Conservation (phyloP, 1,140 invertebrate species). For the Calephelis nemesis region DNA sequence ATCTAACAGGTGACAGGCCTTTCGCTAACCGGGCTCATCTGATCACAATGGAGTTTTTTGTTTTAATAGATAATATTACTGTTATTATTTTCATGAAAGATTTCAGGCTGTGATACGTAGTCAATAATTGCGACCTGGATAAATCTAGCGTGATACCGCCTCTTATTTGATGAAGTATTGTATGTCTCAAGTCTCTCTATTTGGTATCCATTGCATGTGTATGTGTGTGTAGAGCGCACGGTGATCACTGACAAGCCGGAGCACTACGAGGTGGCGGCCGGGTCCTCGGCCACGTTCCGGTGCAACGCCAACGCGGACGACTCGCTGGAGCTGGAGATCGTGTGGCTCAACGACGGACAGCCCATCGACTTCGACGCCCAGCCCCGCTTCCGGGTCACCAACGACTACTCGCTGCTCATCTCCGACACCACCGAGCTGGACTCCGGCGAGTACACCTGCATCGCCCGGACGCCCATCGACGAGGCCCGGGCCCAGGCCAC, state of each 20-base stretch:
- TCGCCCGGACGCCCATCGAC: constrained; percentile 95
- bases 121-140: no score
- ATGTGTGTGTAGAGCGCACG: constrained; percentile 83
- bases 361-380: constrained; percentile 93
- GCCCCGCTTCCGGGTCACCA: constrained; percentile 89
- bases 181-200: no score
- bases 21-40: no score
- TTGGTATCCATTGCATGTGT: not conserved
- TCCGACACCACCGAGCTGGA: constrained; percentile 96
- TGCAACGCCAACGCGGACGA: constrained; percentile 95
- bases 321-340: constrained; percentile 88
- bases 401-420: constrained; percentile 96
- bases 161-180: no score
- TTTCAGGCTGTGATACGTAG: no score
- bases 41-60: no score
- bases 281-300: constrained; percentile 93
- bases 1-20: no score
- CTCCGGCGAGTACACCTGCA: constrained; percentile 97
- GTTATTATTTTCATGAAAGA: no score
- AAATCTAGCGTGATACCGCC: no score
- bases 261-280: constrained; percentile 94
- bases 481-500: constrained; percentile 90
- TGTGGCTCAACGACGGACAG: constrained; percentile 93
- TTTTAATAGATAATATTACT: no score
- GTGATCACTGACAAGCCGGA: constrained; percentile 91